Percentiles rank a stretch among this genome's conserved stretches.
Evolutionary conservation across 2,888 invertebrate genomes (phyloP).

Genomic region (Eurytoma californica): DNA sequence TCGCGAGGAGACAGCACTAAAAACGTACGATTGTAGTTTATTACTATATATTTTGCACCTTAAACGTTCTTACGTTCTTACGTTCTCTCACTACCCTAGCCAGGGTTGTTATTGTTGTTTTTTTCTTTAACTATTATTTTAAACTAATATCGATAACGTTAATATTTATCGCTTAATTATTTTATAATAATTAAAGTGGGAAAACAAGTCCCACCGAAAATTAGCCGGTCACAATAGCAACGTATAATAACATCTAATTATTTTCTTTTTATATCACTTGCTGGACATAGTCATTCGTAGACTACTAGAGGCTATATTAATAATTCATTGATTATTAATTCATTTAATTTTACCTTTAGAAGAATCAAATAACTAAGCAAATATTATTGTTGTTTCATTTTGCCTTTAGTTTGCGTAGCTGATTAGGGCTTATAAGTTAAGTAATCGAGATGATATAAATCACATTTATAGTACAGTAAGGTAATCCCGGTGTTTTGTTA

Average conservation of each 20-base stretch:
- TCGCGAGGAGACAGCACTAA: slow-evolving; percentile 66
- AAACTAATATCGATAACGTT: slow-evolving; percentile 26
- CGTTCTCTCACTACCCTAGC: slow-evolving; percentile 62
- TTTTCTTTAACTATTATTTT: slow-evolving; percentile 30
- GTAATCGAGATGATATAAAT: slow-evolving; percentile 27
- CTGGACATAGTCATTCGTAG: slow-evolving; percentile 70
- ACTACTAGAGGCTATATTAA: slow-evolving; percentile 74
- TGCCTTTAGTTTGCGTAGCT: slow-evolving; percentile 26
- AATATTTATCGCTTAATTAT: slow-evolving; percentile 41
- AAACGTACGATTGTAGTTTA: slow-evolving; percentile 69
- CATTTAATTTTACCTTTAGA: slow-evolving; percentile 37
- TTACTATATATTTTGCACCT: slow-evolving; percentile 70
- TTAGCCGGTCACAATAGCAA: slow-evolving; percentile 29
- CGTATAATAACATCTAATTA: slow-evolving; percentile 7
- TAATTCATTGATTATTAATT: slow-evolving; percentile 59
- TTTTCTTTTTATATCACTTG: slow-evolving; percentile 65
- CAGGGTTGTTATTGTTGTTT: slow-evolving; percentile 38
- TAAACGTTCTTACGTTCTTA: slow-evolving; percentile 66
- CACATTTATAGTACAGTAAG: slow-evolving; percentile 9
- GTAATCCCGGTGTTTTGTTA: slow-evolving; percentile 53
- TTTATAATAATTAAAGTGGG: neutral
- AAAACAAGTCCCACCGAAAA: slow-evolving; percentile 41
- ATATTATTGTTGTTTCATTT: slow-evolving; percentile 48
- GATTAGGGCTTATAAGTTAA: neutral
- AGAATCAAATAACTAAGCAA: neutral